These are phyloP conservation scores for Crypturellus undulatus DNA, from an alignment of 2,113 vertebrate genomes.

Conservation along the genomic window DNA sequence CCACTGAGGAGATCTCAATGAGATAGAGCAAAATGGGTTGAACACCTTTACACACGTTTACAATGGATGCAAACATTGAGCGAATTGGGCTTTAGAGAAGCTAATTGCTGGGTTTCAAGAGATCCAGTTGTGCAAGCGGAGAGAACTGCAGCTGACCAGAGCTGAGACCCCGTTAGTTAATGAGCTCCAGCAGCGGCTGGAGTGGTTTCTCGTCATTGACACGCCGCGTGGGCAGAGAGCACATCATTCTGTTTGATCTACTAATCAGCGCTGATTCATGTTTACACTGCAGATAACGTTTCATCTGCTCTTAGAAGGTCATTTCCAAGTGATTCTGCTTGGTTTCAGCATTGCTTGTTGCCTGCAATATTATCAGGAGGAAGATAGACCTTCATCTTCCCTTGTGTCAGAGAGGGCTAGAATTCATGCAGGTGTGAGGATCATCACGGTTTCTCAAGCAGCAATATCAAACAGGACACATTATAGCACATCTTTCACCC, in stretches of 20 bases:
- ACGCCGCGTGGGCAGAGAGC: conserved; percentile 27
- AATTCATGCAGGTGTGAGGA: neutral
- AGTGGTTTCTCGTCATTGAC: neutral
- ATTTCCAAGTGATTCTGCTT: neutral
- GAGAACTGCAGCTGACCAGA: neutral
- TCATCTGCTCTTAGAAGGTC: conserved; percentile 43
- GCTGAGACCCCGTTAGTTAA: neutral
- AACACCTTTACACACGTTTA: rapidly evolving
- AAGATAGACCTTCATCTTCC: neutral
- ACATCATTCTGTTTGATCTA: conserved; percentile 11
- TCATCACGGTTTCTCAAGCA: neutral
- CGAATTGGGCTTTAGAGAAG: neutral
- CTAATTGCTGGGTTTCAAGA: neutral
- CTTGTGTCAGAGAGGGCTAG: neutral
- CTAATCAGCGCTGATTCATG: conserved; percentile 46
- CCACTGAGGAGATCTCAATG: neutral
- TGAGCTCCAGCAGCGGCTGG: neutral
- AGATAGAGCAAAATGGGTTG: rapidly evolving
- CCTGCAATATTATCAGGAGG: neutral
- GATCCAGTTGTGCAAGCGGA: neutral
- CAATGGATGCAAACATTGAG: neutral
- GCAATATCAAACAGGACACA: neutral
- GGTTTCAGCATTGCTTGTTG: neutral
- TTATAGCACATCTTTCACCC: neutral
- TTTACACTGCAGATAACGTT: neutral